A percentile compares a stretch with the other conserved stretches of the same genome.
Evolutionary conservation across 2,797 vertebrate species (phyloP).

Genomic region (Enteromius argenteus): DNA sequence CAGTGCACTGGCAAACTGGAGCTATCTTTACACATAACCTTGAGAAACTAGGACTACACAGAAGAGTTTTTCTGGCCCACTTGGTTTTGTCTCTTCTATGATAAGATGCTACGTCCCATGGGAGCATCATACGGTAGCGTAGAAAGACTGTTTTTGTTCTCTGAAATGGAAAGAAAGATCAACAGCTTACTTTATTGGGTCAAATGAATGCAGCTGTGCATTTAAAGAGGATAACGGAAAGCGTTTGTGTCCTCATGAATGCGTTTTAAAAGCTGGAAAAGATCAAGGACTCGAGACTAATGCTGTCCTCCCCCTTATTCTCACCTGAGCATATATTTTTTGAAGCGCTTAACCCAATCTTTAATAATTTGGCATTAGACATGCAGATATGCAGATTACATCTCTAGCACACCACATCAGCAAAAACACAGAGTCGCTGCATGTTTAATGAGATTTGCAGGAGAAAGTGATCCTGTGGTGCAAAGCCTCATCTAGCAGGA

Average conservation of each 20-base stretch:
- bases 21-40: slow-evolving; percentile 83
- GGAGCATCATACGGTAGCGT: slow-evolving; percentile 33
- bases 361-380: slow-evolving; percentile 41
- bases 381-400: slow-evolving; percentile 39
- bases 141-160: slow-evolving; percentile 62
- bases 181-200: slow-evolving; percentile 61
- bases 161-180: slow-evolving; percentile 57
- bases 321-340: slow-evolving; percentile 11
- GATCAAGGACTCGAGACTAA: neutral
- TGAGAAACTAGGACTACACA: slow-evolving; percentile 79
- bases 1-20: slow-evolving; percentile 53
- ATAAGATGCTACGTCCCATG: slow-evolving; percentile 56
- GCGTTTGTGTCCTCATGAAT: slow-evolving; percentile 22
- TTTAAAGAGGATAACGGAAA: slow-evolving; percentile 31
- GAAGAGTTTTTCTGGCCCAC: slow-evolving; percentile 73
- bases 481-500: slow-evolving; percentile 14
- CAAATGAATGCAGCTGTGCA: slow-evolving; percentile 44
- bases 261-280: neutral
- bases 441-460: slow-evolving; percentile 54
- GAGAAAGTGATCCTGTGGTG: slow-evolving; percentile 34
- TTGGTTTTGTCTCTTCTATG: slow-evolving; percentile 72
- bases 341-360: neutral
- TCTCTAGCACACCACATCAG: slow-evolving; percentile 46
- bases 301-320: neutral
- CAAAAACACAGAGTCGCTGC: slow-evolving; percentile 41